Evolutionary conservation across 2,797 vertebrate species (phyloP).

Genomic region (Danio choprae): DNA sequence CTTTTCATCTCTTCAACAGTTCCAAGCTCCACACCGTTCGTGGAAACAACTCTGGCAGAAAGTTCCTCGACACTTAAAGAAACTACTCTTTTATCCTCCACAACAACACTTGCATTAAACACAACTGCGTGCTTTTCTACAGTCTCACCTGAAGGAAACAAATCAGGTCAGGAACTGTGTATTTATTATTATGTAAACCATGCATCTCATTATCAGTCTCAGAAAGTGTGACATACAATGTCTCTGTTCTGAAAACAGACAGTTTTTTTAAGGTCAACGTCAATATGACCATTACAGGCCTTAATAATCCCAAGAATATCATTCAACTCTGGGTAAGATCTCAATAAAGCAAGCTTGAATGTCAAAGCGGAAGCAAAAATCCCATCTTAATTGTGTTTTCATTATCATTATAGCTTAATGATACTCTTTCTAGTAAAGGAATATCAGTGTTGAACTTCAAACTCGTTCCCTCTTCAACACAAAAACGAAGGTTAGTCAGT

Average conservation of each 20-base stretch:
- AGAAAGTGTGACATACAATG: not conserved
- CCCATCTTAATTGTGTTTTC: not conserved
- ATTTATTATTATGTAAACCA: not conserved
- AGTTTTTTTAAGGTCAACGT: conserved; percentile 72
- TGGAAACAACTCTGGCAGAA: not conserved
- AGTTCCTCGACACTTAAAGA: not conserved
- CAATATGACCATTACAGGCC: conserved; percentile 65
- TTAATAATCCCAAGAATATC: conserved; percentile 42
- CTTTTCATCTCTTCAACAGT: not conserved
- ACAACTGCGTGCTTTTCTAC: not conserved
- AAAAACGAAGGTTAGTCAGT: conserved; percentile 60
- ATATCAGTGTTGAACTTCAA: conserved; percentile 74
- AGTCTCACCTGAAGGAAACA: not conserved
- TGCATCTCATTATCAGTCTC: not conserved
- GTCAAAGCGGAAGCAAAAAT: not conserved
- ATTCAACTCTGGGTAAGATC: conserved; percentile 73
- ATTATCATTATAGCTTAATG: conserved; percentile 68
- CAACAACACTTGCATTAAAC: conserved; percentile 7
- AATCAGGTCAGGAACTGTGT: conserved; percentile 2
- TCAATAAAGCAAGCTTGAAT: not conserved
- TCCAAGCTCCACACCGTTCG: not conserved
- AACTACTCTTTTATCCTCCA: not conserved
- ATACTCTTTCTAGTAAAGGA: conserved; percentile 61
- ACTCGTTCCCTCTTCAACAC: conserved; percentile 51
- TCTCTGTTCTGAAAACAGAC: conserved; percentile 64